Conservation (phyloP, 2,797 vertebrate species). For the Labeo calbasu region DNA sequence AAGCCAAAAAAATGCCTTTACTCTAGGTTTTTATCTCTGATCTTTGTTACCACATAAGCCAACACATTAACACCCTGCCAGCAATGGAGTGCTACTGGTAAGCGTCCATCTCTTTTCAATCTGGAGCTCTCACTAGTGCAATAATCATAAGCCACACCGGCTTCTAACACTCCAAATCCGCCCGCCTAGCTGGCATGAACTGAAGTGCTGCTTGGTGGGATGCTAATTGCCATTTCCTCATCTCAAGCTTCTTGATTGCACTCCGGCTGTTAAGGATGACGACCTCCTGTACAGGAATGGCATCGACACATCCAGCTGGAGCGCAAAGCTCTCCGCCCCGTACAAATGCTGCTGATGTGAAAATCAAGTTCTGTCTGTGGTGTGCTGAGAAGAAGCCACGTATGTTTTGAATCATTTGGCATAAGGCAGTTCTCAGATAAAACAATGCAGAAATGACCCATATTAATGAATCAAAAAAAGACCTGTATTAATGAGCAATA, state of each 20-base stretch:
- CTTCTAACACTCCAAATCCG: slow-evolving; percentile 32
- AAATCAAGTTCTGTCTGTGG: not conserved
- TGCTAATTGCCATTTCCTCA: slow-evolving; percentile 59
- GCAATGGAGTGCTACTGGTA: slow-evolving; percentile 1
- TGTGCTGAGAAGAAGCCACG: slow-evolving; percentile 6
- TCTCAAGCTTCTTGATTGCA: slow-evolving; percentile 56
- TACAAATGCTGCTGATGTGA: slow-evolving; percentile 8
- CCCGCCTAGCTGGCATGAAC: slow-evolving; percentile 41
- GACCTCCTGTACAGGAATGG: slow-evolving; percentile 47
- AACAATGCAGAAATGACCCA: not conserved
- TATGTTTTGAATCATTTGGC: not conserved
- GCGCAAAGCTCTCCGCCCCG: slow-evolving; percentile 3
- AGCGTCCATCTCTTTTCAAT: slow-evolving; percentile 39
- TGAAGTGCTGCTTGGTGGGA: slow-evolving; percentile 49
- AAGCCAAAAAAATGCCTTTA: not conserved
- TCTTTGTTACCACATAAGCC: slow-evolving; percentile 28
- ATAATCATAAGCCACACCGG: slow-evolving; percentile 39
- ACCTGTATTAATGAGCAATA: not conserved
- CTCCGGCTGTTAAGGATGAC: slow-evolving; percentile 50
- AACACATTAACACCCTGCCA: slow-evolving; percentile 31
- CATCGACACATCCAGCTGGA: slow-evolving; percentile 38
- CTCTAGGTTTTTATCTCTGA: not conserved
- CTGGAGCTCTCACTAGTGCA: slow-evolving; percentile 18
- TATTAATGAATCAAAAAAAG: not conserved
- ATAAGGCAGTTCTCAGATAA: not conserved